Percentiles rank a stretch among this genome's conserved stretches.
These are phyloP conservation scores for Cyrtonyx montezumae DNA, from an alignment of 2,113 vertebrate species.

Conservation along the genomic window DNA sequence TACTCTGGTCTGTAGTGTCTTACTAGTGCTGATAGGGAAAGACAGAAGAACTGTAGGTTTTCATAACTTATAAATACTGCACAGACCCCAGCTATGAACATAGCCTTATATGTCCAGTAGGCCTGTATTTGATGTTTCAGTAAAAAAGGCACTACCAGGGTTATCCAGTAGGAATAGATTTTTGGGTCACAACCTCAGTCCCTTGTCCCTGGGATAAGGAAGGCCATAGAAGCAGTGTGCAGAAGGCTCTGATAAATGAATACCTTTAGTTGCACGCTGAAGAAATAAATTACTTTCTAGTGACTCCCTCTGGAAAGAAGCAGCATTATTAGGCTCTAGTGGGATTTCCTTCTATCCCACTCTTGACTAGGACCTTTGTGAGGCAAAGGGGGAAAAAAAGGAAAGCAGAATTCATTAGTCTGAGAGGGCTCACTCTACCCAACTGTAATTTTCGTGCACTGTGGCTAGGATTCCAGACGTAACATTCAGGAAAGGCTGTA, in stretches of 20 bases:
- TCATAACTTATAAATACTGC: neutral
- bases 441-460: neutral
- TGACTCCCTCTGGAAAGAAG: constrained; percentile 61
- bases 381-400: neutral
- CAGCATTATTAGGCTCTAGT: constrained; percentile 48
- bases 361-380: constrained; percentile 19
- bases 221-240: neutral
- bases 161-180: neutral
- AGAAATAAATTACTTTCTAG: constrained; percentile 58
- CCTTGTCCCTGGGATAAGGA: neutral
- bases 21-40: neutral
- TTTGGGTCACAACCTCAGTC: constrained; percentile 6
- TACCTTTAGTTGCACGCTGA: neutral
- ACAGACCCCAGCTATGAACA: neutral
- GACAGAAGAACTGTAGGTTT: neutral
- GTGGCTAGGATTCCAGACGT: neutral
- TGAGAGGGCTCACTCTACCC: neutral
- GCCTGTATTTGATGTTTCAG: neutral
- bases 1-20: neutral
- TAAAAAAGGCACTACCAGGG: neutral
- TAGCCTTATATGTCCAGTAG: neutral
- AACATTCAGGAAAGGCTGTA: neutral
- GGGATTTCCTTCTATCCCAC: constrained; percentile 41
- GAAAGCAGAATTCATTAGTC: neutral
- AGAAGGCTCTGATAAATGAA: neutral